Percentiles rank a stretch among this genome's conserved stretches.
phyloP scores from a whole-genome alignment of 1,140 invertebrate species.

The Cotesia vestalis region DNA sequence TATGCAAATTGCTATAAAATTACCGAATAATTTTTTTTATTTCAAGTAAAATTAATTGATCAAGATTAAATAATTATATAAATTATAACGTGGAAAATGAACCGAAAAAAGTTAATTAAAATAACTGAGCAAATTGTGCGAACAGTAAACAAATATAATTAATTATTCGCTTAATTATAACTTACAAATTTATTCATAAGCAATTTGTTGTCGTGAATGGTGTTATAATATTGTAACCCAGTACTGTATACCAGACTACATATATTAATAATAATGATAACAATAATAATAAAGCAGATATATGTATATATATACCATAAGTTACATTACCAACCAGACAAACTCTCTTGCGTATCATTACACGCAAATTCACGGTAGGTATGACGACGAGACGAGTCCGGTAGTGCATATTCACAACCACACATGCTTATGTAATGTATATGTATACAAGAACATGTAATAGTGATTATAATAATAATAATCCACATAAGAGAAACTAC shows the following conservation, averaged over 20 bases:
- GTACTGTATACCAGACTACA: neutral
- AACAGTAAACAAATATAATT: neutral
- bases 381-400: neutral
- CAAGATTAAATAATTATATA: no score
- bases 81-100: no score
- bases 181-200: conserved; percentile 22
- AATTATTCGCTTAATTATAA: conserved; percentile 12
- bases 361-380: conserved; percentile 14
- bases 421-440: conserved; percentile 5
- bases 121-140: no score
- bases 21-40: no score
- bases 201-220: conserved; percentile 14
- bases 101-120: no score
- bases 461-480: neutral
- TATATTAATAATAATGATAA: no score
- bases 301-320: neutral
- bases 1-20: no score
- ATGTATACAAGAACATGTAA: neutral
- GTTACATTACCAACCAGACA: neutral
- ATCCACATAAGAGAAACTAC: neutral
- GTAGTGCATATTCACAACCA: neutral
- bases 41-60: no score
- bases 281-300: neutral
- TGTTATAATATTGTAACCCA: conserved; percentile 1
- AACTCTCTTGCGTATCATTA: conserved; percentile 23